Conservation (phyloP, 2,113 vertebrate species). For the Sebastes fasciatus region DNA sequence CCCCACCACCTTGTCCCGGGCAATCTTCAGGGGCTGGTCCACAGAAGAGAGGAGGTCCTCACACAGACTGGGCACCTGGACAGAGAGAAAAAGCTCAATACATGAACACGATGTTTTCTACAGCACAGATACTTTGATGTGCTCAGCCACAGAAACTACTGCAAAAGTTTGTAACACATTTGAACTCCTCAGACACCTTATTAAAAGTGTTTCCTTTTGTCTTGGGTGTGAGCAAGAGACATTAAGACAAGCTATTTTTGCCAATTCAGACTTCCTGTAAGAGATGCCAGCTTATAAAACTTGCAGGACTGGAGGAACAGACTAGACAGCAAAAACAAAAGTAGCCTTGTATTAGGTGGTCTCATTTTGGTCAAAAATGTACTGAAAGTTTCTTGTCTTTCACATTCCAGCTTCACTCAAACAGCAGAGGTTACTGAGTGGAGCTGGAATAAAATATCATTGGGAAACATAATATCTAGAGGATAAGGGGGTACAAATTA, state of each 20-base stretch:
- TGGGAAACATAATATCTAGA: constrained; percentile 66
- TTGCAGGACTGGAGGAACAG: not conserved
- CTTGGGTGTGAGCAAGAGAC: not conserved
- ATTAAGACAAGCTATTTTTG: constrained; percentile 10
- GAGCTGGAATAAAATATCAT: constrained; percentile 48
- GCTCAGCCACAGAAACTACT: not conserved
- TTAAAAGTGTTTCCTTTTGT: not conserved
- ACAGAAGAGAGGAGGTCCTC: constrained; percentile 99
- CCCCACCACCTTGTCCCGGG: constrained; percentile 95
- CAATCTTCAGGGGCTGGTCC: constrained; percentile 98
- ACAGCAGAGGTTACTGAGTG: constrained; percentile 26
- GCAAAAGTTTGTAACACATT: constrained; percentile 2
- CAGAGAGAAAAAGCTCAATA: not conserved
- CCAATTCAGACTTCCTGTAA: constrained; percentile 19
- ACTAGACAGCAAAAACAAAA: constrained; percentile 28
- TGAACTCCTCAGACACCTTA: not conserved
- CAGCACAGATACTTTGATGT: not conserved
- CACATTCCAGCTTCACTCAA: constrained; percentile 51
- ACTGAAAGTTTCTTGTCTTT: constrained; percentile 26
- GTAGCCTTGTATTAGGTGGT: constrained; percentile 14
- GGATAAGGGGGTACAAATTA: constrained; percentile 77
- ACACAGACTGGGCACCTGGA: constrained; percentile 94
- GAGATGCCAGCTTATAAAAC: constrained; percentile 22
- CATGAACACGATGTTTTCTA: not conserved
- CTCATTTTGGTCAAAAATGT: constrained; percentile 27